These are phyloP conservation scores for Chondrilla cf. caribensis DNA, from an alignment of 37 sponge, comb jelly and placozoan genomes.

Conservation along the genomic window DNA sequence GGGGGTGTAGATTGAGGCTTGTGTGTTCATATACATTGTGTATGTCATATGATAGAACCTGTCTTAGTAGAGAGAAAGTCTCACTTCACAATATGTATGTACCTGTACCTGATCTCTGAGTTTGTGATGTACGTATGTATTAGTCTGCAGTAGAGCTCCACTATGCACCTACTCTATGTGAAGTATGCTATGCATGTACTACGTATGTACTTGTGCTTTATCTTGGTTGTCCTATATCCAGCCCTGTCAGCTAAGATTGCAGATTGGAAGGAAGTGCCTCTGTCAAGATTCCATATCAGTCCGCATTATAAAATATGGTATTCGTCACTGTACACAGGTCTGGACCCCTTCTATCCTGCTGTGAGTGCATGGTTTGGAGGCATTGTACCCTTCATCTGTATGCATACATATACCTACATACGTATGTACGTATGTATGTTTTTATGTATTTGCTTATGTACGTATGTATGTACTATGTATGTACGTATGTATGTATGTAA, in stretches of 20 bases:
- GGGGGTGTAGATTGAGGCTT: too few relatives aligned
- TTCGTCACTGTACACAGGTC: background rate
- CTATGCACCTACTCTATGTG: too few relatives aligned
- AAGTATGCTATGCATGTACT: too few relatives aligned
- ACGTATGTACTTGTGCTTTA: too few relatives aligned
- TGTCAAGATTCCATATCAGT: background rate
- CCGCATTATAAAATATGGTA: constrained; percentile 17
- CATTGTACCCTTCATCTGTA: background rate
- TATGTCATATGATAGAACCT: too few relatives aligned
- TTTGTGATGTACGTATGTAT: too few relatives aligned
- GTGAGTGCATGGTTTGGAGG: background rate
- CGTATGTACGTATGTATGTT: background rate
- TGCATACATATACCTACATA: background rate
- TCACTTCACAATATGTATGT: too few relatives aligned
- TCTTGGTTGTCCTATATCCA: too few relatives aligned
- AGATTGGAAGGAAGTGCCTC: background rate
- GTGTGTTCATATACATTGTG: too few relatives aligned
- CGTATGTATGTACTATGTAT: background rate
- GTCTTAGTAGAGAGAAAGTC: too few relatives aligned
- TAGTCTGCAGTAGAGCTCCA: too few relatives aligned
- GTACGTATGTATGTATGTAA: background rate
- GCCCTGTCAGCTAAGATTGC: constrained; percentile 3
- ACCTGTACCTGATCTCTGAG: too few relatives aligned
- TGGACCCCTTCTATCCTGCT: background rate
- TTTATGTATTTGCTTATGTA: background rate